Conservation (phyloP, 2,888 invertebrate species). For the Amiota minor region DNA sequence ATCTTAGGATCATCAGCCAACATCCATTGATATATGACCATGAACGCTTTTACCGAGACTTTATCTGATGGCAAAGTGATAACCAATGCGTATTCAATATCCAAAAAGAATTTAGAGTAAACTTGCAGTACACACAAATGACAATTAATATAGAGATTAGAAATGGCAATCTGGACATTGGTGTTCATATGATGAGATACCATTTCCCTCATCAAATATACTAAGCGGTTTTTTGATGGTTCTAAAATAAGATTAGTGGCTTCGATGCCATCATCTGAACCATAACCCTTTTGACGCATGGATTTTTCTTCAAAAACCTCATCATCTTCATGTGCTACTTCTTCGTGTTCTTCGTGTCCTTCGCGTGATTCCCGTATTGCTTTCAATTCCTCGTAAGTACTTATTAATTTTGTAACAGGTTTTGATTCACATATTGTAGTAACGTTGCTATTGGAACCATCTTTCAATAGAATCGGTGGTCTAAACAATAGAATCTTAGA, state of each 20-base stretch:
- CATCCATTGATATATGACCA: conserved; percentile 87
- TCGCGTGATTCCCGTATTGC: too few relatives aligned
- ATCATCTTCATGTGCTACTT: too few relatives aligned
- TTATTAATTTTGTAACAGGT: too few relatives aligned
- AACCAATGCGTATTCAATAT: conserved; percentile 42
- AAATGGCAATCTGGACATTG: conserved; percentile 49
- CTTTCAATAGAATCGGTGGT: too few relatives aligned
- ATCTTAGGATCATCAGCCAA: conserved; percentile 80
- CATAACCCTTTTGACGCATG: too few relatives aligned
- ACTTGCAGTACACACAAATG: conserved; percentile 64
- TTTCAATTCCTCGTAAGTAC: too few relatives aligned
- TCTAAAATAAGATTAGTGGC: background rate
- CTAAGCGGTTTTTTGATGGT: conserved; percentile 41
- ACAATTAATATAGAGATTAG: conserved; percentile 57
- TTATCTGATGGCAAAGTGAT: conserved; percentile 58
- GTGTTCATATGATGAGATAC: conserved; percentile 51
- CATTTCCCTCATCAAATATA: conserved; percentile 49
- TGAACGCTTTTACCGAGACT: conserved; percentile 78
- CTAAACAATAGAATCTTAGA: too few relatives aligned
- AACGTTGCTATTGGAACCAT: too few relatives aligned
- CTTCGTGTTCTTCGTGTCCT: too few relatives aligned
- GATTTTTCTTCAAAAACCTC: too few relatives aligned
- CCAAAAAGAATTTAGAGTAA: conserved; percentile 65
- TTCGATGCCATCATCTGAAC: too few relatives aligned
- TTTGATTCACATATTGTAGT: too few relatives aligned